Base-by-base conservation (phyloP, 2,888 invertebrate species). In the Philopedon plagiatum region DNA sequence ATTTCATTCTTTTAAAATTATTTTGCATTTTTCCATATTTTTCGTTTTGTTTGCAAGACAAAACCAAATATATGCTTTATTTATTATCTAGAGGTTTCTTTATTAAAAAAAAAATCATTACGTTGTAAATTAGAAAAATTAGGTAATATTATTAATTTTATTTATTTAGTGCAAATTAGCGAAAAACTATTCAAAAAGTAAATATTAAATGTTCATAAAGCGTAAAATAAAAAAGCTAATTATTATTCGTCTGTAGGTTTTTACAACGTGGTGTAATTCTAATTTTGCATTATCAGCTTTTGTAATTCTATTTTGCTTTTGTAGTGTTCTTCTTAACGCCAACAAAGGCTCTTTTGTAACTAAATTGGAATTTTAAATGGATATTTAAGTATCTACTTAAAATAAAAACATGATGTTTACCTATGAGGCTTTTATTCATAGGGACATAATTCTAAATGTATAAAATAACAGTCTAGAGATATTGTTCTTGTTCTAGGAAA, bases 291-390 rank as follows among this genome's bases (percentile, higher is more conserved):
- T 46, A 46, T 46, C 46, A 21, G 46, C 21, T 46, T 46, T 9
- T 46, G 46, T 46, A 46, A 46, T 46, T 46, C 11, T n/a, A 46
- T 46, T 46, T 23, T 46, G 21, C 46, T 23, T 23, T n/a, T 5
- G 23, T 9, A 46, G 46, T 23, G 23, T 23, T 46, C 21, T 44
- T 46, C 15, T 46, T 46, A 46, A 46, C 11, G 46, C n/a, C 23
- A 23, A 15, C 46, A 46, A 21, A 46, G 46, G n/a, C 46, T 46
- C 19, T 46, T 46, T 21, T 23, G 46, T 23, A 46, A 46, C 21
- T 46, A 46, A 46, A 23, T 46, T 46, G 46, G 23, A 46, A 46
- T 46, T 46, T 46, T 23, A 46, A 46, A 46, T 19, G 46, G 46
- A 1, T 46, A 46, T 46, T 46, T 46, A 46, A 46, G 21, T 44